These are phyloP conservation scores for Phlogophora meticulosa DNA, from an alignment of 2,888 invertebrate species.

Conservation along the genomic window DNA sequence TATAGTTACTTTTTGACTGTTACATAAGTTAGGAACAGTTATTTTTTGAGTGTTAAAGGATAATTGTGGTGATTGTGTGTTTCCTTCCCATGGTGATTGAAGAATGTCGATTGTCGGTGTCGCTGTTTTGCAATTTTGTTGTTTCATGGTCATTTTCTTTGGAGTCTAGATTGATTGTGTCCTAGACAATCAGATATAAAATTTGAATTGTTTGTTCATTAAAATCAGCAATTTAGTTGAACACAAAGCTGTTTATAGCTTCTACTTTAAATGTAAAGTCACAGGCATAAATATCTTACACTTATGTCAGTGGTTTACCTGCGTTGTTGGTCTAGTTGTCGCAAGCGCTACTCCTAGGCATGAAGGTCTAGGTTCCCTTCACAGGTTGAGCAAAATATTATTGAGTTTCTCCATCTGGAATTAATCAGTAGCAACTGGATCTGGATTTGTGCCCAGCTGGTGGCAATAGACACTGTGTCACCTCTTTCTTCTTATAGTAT, in stretches of 20 bases:
- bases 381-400: too few species aligned
- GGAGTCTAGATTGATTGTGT: slow-evolving; percentile 3
- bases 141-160: slow-evolving; percentile 33
- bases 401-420: too few species aligned
- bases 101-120: slow-evolving; percentile 11
- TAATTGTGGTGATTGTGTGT: slow-evolving; percentile 17
- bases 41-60: slow-evolving; percentile 33
- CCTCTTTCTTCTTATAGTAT: too few species aligned
- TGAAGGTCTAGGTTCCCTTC: too few species aligned
- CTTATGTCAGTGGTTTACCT: too few species aligned
- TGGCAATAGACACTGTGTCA: too few species aligned
- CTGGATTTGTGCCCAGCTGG: too few species aligned
- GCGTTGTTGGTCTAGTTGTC: too few species aligned
- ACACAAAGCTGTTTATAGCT: background rate
- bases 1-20: slow-evolving; percentile 59
- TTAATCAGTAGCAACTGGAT: too few species aligned
- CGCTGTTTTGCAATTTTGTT: slow-evolving; percentile 31
- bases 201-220: slow-evolving; percentile 9
- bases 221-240: background rate
- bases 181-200: background rate
- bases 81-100: slow-evolving; percentile 42
- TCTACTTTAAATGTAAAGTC: too few species aligned
- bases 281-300: too few species aligned
- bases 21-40: slow-evolving; percentile 60
- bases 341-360: too few species aligned